Conservation (phyloP, 2,888 invertebrate genomes). For the Mantis religiosa region DNA sequence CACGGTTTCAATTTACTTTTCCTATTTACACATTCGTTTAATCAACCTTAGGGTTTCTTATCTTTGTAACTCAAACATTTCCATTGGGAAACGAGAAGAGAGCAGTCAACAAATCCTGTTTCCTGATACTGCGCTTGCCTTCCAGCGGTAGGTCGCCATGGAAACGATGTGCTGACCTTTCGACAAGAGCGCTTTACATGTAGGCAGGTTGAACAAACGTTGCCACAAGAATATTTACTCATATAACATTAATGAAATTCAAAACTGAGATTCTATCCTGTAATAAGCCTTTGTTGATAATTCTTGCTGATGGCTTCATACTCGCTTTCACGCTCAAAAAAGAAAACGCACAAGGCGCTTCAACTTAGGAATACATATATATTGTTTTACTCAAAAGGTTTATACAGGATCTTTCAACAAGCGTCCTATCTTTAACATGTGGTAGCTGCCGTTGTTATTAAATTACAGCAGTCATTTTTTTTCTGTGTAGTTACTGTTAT, state of each 20-base stretch:
- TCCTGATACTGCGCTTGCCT: not conserved
- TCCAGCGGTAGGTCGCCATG: not conserved
- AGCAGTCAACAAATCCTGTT: not conserved
- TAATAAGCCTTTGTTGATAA: not conserved
- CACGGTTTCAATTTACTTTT: not conserved
- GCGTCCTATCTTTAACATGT: too few species aligned
- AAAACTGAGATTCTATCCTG: not conserved
- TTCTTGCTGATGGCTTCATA: not conserved
- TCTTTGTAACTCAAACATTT: not conserved
- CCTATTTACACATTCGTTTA: not conserved
- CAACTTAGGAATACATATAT: too few species aligned
- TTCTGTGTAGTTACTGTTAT: too few species aligned
- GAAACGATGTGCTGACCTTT: not conserved
- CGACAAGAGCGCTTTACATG: not conserved
- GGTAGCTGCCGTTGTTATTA: too few species aligned
- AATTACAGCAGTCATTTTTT: too few species aligned
- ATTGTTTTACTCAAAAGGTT: too few species aligned
- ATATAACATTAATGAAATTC: not conserved
- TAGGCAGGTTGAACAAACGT: not conserved
- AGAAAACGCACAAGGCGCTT: not conserved
- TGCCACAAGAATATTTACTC: not conserved
- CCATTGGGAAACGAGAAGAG: not conserved
- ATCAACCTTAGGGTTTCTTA: not conserved
- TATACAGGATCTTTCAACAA: too few species aligned
- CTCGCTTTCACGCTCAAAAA: too few species aligned